These are phyloP conservation scores for Pecten maximus DNA, from an alignment of 2,888 invertebrate species.

Conservation along the genomic window DNA sequence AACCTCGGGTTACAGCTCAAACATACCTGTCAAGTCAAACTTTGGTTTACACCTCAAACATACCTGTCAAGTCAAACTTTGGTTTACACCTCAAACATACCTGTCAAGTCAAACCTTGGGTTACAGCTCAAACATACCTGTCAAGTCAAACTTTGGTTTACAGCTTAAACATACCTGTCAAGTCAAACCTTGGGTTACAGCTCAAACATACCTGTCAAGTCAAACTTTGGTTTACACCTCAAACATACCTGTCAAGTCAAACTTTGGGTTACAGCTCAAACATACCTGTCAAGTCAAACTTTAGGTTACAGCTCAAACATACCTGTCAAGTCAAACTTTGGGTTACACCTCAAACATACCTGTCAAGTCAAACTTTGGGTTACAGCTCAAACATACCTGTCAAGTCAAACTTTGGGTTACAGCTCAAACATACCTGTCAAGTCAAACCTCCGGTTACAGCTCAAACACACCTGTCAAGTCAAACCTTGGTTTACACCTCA, in stretches of 20 bases:
- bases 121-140: too few species aligned
- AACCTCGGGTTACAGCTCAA: too few species aligned
- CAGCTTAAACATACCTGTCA: conserved; percentile 85
- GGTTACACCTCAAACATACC: too few species aligned
- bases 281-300: conserved; percentile 86
- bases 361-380: conserved; percentile 88
- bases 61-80: conserved; percentile 87
- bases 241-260: conserved; percentile 86
- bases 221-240: conserved; percentile 87
- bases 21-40: conserved; percentile 86
- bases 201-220: conserved; percentile 86
- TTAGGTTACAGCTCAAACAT: too few species aligned
- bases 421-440: conserved; percentile 85
- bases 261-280: too few species aligned
- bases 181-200: conserved; percentile 88
- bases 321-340: conserved; percentile 87
- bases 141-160: conserved; percentile 88
- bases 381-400: too few species aligned
- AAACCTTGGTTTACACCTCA: conserved; percentile 87
- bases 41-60: conserved; percentile 87
- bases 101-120: conserved; percentile 88
- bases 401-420: conserved; percentile 88
- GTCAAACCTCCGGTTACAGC: too few species aligned
- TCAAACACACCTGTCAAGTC: conserved; percentile 86
- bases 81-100: conserved; percentile 85